Evolutionary conservation across 2,113 vertebrate species (phyloP).

Genomic region (Paramormyrops kingsleyae): DNA sequence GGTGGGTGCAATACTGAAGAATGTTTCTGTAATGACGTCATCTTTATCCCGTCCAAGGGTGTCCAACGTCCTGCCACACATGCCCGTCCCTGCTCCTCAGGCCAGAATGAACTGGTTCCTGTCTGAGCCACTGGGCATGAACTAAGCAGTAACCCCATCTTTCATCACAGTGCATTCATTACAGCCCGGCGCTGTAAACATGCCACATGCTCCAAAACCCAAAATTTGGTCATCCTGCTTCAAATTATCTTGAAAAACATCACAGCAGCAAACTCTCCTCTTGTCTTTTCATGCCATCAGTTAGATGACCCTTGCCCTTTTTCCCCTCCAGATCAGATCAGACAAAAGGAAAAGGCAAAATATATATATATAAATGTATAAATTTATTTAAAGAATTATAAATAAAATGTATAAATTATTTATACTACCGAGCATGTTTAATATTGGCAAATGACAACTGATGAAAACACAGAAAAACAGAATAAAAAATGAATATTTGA

Average conservation of each 20-base stretch:
- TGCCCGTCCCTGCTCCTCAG: not conserved
- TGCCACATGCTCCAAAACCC: not conserved
- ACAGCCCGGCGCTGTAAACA: not conserved
- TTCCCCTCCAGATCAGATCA: not conserved
- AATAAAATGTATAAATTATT: not conserved
- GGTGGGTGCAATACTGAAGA: not conserved
- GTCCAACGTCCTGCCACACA: not conserved
- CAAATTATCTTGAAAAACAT: not conserved
- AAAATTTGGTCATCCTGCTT: not conserved
- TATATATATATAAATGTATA: not conserved
- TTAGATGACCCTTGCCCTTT: not conserved
- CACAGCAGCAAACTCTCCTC: not conserved
- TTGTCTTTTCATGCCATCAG: not conserved
- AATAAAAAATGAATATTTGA: not conserved
- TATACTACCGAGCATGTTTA: not conserved
- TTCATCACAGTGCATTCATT: not conserved
- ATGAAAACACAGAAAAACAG: not conserved
- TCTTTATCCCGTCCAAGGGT: not conserved
- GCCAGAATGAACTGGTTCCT: not conserved
- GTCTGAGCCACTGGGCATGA: not conserved
- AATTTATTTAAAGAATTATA: not conserved
- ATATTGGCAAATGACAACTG: not conserved
- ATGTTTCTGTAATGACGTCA: not conserved
- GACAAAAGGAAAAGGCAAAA: not conserved
- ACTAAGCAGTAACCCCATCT: not conserved